Evolutionary conservation across 92 coral and sea anemone genomes (phyloP).

Genomic region (Zoanthus gigantus): DNA sequence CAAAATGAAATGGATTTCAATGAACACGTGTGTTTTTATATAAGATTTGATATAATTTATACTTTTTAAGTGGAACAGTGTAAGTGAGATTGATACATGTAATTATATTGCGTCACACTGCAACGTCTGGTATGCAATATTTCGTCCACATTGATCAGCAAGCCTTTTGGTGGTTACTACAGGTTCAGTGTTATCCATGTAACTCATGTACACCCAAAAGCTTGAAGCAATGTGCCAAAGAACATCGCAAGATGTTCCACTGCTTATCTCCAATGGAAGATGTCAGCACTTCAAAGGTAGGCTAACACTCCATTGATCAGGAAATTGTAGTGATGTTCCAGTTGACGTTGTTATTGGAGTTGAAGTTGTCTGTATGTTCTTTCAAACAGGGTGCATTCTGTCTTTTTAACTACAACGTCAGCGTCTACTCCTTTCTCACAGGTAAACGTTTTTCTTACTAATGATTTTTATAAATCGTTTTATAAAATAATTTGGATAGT

Average conservation of each 20-base stretch:
- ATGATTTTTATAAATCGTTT: background rate
- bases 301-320: background rate
- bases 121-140: too few relatives aligned
- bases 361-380: background rate
- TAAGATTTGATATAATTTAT: too few relatives aligned
- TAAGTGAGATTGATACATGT: too few relatives aligned
- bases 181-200: conserved; percentile 97
- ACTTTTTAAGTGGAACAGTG: too few relatives aligned
- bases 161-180: background rate
- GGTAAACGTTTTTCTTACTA: conserved; percentile 45
- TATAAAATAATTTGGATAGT: background rate
- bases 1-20: too few relatives aligned
- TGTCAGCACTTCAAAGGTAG: conserved; percentile 61
- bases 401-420: conserved; percentile 95
- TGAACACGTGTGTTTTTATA: too few relatives aligned
- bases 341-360: background rate
- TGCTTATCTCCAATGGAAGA: conserved; percentile 80
- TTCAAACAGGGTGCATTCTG: conserved; percentile 87
- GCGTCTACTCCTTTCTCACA: conserved; percentile 85
- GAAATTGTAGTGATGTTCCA: background rate
- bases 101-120: too few relatives aligned
- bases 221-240: conserved; percentile 72
- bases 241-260: conserved; percentile 81
- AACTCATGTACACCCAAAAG: conserved; percentile 68
- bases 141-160: too few relatives aligned